Conservation (phyloP, 2,888 invertebrate species). For the Leptarthrus brevirostris region DNA sequence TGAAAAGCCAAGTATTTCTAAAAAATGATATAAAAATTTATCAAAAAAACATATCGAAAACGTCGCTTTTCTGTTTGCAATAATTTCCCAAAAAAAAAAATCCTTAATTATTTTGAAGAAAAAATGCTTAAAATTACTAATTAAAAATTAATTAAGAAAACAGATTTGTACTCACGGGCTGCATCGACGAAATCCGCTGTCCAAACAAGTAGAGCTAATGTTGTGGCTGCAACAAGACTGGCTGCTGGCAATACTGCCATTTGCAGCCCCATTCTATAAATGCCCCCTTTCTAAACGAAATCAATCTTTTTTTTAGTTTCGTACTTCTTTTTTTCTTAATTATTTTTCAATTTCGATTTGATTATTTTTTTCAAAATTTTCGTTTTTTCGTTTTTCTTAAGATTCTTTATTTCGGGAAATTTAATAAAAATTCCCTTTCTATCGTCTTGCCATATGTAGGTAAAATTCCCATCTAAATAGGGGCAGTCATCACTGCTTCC, state of each 20-base stretch:
- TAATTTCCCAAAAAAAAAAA: not conserved
- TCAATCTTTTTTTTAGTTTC: not conserved
- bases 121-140: not conserved
- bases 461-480: constrained; percentile 34
- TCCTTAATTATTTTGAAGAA: not conserved
- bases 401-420: not conserved
- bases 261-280: constrained; percentile 65
- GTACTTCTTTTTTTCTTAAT: not conserved
- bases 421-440: constrained; percentile 15
- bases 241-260: constrained; percentile 64
- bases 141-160: constrained; percentile 2
- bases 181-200: constrained; percentile 64
- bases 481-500: constrained; percentile 33
- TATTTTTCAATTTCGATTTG: not conserved
- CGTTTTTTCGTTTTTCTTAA: not conserved
- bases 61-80: not conserved
- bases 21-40: too few species aligned
- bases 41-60: too few species aligned
- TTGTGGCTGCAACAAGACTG: constrained; percentile 64
- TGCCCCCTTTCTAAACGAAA: constrained; percentile 21
- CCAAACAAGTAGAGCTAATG: constrained; percentile 63
- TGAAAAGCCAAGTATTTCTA: too few species aligned
- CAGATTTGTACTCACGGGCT: constrained; percentile 66
- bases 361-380: not conserved
- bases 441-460: not conserved